Conservation (phyloP, 2,113 vertebrate genomes). For the Microcebus murinus region DNA sequence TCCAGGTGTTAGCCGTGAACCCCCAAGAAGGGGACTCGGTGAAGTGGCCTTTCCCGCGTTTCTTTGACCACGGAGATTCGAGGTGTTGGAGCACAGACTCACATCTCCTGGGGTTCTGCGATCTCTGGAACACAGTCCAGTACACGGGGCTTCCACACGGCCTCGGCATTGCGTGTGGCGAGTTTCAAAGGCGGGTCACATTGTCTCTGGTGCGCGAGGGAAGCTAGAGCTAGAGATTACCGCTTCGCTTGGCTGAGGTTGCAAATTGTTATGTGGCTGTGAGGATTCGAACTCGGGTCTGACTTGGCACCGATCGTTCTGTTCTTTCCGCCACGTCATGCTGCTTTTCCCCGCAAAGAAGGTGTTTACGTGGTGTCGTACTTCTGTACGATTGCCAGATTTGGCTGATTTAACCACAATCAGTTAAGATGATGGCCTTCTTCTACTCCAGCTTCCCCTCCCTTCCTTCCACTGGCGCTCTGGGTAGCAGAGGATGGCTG, state of each 20-base stretch:
- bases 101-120: background rate
- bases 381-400: background rate
- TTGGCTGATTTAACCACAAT: background rate
- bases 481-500: no score
- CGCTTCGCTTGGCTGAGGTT: background rate
- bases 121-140: background rate
- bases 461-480: background rate
- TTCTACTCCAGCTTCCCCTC: background rate
- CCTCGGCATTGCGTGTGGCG: background rate
- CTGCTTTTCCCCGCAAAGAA: background rate
- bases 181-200: background rate
- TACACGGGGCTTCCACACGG: background rate
- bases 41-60: background rate
- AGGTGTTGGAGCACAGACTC: background rate
- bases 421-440: background rate
- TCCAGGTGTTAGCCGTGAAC: background rate
- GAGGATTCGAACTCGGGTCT: background rate
- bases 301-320: accelerated
- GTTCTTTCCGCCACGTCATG: background rate
- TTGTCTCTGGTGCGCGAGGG: background rate
- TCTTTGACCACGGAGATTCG: background rate
- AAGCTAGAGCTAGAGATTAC: background rate
- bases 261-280: background rate
- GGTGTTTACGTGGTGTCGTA: accelerated
- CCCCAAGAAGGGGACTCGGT: background rate